Percentiles rank a stretch among this genome's conserved stretches.
Evolutionary conservation across 2,113 vertebrate genomes (phyloP).

Genomic region (Uria lomvia): DNA sequence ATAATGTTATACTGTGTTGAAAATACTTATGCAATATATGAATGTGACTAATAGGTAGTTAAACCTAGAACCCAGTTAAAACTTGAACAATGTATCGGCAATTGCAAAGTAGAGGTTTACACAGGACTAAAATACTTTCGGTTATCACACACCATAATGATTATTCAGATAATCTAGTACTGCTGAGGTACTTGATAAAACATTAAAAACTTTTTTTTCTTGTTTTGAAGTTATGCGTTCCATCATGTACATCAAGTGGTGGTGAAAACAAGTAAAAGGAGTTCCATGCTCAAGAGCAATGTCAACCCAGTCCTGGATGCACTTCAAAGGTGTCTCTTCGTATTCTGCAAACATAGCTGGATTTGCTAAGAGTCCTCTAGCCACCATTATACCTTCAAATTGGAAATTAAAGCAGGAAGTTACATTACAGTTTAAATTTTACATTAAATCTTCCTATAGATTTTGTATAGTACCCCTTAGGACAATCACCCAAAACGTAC

Average conservation of each 20-base stretch:
- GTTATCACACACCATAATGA: constrained; percentile 75
- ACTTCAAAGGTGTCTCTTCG: constrained; percentile 89
- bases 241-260: constrained; percentile 98
- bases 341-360: constrained; percentile 95
- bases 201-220: constrained; percentile 91
- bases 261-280: constrained; percentile 93
- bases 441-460: neutral
- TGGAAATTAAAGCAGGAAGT: constrained; percentile 13
- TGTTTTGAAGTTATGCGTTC: constrained; percentile 92
- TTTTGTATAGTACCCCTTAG: neutral
- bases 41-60: neutral
- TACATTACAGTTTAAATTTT: neutral
- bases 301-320: constrained; percentile 95
- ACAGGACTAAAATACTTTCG: neutral
- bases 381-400: constrained; percentile 89
- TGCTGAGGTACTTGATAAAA: constrained; percentile 91
- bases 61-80: neutral
- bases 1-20: neutral
- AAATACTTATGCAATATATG: neutral
- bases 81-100: neutral
- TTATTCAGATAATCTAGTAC: constrained; percentile 90
- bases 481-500: neutral
- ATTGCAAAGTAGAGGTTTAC: neutral
- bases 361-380: constrained; percentile 91
- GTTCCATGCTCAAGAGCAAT: constrained; percentile 89